Evolutionary conservation across 2,113 vertebrate genomes (phyloP), one percentile per base, ranked within the genome.

Genomic region (Pterocles orientalis): DNA sequence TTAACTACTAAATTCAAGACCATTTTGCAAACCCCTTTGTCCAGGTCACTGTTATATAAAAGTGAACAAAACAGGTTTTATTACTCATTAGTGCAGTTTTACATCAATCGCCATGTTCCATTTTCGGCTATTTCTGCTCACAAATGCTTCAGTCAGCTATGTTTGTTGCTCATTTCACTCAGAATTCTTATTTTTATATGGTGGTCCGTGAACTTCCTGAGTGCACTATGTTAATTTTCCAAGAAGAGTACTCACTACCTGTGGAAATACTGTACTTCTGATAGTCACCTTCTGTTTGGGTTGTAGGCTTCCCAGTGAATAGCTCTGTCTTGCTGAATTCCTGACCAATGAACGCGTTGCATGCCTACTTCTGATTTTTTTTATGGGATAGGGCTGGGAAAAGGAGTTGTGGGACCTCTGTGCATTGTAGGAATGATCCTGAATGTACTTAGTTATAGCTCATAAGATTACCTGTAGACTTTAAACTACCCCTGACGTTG

Each of bases 211-310:
- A 75, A 36, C 3, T 70, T 86, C 29, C 41, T 28, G 10, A 47
- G 45, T 15, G 25, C 7, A 65, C 5, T 2, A 0, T 18, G 8
- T 64, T 88, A 4, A 17, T 84, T 64, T 91, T 33, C 34, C 33
- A 36, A 29, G 29, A 50, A 25, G 10, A 70, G 14, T 0, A 0
- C 36, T 41, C 5, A 8, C 9, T 82, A 18, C 36, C 18, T 33
- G 3, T 75, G 53, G 33, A 80, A 82, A 39, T 80, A 45, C 8
- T 71, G n/a, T 61, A 9, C 5, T 75, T 86, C 7, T 31, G 45
- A 21, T 18, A 48, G 25, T 69, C 17, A 15, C 10, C 15, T 88
- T n/a, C 47, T 56, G 3, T 82, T 79, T 75, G 48, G 8, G 20
- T 64, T 60, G 19, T 54, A 71, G 23, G 7, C 15, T 85, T 11